Evolutionary conservation across 2,888 invertebrate genomes (phyloP), one percentile per base, ranked within the genome.

Genomic region (Catocala fraxini): DNA sequence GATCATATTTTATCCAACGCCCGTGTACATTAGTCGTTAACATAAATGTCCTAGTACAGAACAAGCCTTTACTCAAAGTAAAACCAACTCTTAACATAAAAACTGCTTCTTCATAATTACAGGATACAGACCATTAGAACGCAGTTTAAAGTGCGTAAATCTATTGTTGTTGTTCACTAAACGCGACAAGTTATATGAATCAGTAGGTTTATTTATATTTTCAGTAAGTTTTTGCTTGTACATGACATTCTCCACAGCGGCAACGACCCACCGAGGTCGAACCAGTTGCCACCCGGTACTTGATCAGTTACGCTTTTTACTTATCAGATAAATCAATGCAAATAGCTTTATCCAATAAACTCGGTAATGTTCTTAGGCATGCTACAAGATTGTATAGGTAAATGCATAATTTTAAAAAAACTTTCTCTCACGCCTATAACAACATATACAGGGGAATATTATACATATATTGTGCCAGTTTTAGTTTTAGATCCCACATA

Each of bases 231-330:
- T 84, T 83, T 79, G 70, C 67, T 65, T 79, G 69, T 68, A 72
- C 53, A 77, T 84, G 86, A 89, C 91, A 90, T 90, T 92, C 87
- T 84, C 85, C 65, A 47, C 59, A 69, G 72, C 82, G 90, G 68
- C 90, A 92, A 89, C 85, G 90, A 92, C 91, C 92, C 71, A 15
- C 9, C 89, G 81, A 92, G 92, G 91, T 83, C 84, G 75, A 34
- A 48, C 62, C 53, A 53, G 82, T 84, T 84, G 59, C 82, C 80
- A 87, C 83, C 86, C 86, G 87, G 89, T 84, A 85, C 66, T 73
- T 64, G 58, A 81, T 79, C 74, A 73, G 68, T 71, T 66, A 83
- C 79, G 71, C 74, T 84, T 87, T 87, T 88, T 87, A 65, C 43
- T 41, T 49, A 64, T 47, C 51, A 51, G 68, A 61, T 63, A 63